A percentile compares a stretch with the other conserved stretches of the same genome.
Conservation (phyloP, 2,888 invertebrate genomes). For the Cryptocheilus praepositus region DNA sequence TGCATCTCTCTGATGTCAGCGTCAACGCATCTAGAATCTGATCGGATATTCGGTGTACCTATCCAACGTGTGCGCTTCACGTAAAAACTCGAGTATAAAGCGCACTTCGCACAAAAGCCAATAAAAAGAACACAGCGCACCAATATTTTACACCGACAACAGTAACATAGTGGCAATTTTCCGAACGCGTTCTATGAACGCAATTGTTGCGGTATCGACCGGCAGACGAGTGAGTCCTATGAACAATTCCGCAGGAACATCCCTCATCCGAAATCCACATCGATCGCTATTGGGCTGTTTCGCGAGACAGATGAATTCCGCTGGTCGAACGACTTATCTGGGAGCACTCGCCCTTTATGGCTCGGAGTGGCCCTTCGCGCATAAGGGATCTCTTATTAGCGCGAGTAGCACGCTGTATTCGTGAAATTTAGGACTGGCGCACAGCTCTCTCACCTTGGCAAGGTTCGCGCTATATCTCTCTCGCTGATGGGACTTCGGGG, state of each 20-base stretch:
- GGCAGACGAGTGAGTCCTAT: not conserved
- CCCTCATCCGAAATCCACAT: too few relatives aligned
- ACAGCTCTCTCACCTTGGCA: constrained; percentile 40
- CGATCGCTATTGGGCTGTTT: not conserved
- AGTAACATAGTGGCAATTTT: too few relatives aligned
- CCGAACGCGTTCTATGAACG: not conserved
- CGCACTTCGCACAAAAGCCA: too few relatives aligned
- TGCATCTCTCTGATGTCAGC: not conserved
- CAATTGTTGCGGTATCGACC: not conserved
- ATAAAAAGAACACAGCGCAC: too few relatives aligned
- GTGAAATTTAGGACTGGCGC: constrained; percentile 34
- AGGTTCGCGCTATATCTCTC: constrained; percentile 60
- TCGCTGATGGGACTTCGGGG: constrained; percentile 64
- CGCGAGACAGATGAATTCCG: constrained; percentile 5
- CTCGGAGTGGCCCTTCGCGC: constrained; percentile 30
- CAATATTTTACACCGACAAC: too few relatives aligned
- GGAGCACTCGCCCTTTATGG: too few relatives aligned
- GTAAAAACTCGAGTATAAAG: too few relatives aligned
- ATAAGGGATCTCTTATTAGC: constrained; percentile 46
- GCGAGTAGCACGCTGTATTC: constrained; percentile 20
- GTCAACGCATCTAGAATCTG: too few relatives aligned
- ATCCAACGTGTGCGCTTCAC: too few relatives aligned
- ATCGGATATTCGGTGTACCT: too few relatives aligned
- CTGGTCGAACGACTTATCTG: constrained; percentile 13
- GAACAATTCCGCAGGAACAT: too few relatives aligned